Base-by-base conservation (phyloP, 2,113 vertebrate genomes). In the Passer montanus region DNA sequence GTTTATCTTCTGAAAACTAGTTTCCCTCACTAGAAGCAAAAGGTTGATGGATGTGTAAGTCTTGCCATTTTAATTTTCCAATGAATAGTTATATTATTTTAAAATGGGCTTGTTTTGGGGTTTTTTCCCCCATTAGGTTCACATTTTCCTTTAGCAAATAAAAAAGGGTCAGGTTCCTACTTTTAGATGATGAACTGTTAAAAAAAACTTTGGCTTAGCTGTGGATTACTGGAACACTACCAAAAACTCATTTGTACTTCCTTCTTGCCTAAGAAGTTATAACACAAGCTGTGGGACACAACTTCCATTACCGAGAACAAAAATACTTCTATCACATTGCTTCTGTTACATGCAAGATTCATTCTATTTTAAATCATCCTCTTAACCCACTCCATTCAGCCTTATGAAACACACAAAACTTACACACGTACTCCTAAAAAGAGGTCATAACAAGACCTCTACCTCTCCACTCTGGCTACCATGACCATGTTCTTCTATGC, bases 171-270 rank as follows among this genome's bases (percentile, higher is more conserved):
- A 46, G 1, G 1, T 44, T 77, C 19, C 55, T 84, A 69, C 72
- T 90, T 91, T 55, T 53, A 81, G 47, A 93, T 69, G 27, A 88
- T 77, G 73, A 89, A 67, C 77, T 77, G 73, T 74, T 91, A 64
- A 80, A 88, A 81, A 91, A 70, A 27, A 1, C 22, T 60, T 81
- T 74, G 73, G 43, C 56, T 74, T 87, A 69, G 63, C 67, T 62
- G 10, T n/a, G 59, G 28, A 53, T 83, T 86, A 74, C 43, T 94
- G 80, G 83, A 96, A 87, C 60, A 62, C 46, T 74, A 90, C 85
- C 68, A 88, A 87, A 64, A 86, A 1, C 46, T 89, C 77, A 55
- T 84, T 70, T 87, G 43, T 64, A 85, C 70, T 87, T 93, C 58
- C 73, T 90, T 96, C 53, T 85, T 87, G 72, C 66, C 31, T 72